phyloP scores from a whole-genome alignment of 2,113 vertebrate genomes.

The Casuarius casuarius region DNA sequence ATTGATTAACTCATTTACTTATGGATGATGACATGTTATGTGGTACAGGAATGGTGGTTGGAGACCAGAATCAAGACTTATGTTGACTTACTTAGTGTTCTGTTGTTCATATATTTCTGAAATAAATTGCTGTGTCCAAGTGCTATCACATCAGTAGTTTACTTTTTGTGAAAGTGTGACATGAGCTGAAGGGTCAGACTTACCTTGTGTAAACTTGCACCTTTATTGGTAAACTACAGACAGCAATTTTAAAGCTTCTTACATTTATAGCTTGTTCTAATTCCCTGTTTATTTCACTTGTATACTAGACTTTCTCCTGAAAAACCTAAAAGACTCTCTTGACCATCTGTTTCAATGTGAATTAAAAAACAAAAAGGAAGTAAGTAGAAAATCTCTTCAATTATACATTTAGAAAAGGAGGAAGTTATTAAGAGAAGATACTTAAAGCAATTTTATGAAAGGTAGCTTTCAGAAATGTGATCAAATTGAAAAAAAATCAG shows the following conservation, averaged over 20 bases:
- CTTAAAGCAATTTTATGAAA: background rate
- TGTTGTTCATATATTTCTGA: slow-evolving; percentile 29
- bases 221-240: background rate
- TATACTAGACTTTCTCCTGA: background rate
- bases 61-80: slow-evolving; percentile 43
- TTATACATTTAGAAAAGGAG: background rate
- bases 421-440: background rate
- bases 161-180: background rate
- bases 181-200: background rate
- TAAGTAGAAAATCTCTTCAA: background rate
- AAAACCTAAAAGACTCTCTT: background rate
- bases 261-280: background rate
- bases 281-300: background rate
- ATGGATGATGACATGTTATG: slow-evolving; percentile 83
- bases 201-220: background rate
- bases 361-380: background rate
- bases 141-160: background rate
- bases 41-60: slow-evolving; percentile 68
- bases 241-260: background rate
- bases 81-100: slow-evolving; percentile 41
- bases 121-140: background rate
- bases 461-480: background rate
- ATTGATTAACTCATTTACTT: slow-evolving; percentile 92
- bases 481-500: background rate
- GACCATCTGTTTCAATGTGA: background rate